phyloP scores from a whole-genome alignment of 2,113 vertebrate species.

The Neoarius graeffei region DNA sequence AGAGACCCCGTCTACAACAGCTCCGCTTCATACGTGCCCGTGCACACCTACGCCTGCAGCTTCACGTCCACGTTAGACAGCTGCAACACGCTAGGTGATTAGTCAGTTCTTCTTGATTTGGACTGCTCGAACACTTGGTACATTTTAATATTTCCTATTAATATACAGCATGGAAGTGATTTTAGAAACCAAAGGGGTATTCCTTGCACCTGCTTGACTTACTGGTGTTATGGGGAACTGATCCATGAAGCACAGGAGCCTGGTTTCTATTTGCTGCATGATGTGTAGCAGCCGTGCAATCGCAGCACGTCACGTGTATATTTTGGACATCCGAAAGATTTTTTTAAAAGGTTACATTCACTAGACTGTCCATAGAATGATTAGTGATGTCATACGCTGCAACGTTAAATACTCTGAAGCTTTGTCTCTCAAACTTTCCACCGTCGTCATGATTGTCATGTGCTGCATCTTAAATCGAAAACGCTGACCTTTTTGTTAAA shows the following conservation, averaged over 20 bases:
- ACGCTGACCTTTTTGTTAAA: no score
- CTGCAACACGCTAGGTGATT: slow-evolving; percentile 81
- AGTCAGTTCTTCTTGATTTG: neutral
- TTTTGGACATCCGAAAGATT: neutral
- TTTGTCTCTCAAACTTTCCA: neutral
- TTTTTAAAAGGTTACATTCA: neutral
- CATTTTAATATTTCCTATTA: neutral
- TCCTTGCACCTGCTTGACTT: neutral
- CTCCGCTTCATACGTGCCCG: slow-evolving; percentile 86
- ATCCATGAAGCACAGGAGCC: neutral
- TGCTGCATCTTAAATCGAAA: neutral
- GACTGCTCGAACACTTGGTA: neutral
- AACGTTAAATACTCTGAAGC: neutral
- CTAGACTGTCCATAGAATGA: neutral
- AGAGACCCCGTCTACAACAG: slow-evolving; percentile 84
- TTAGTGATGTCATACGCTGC: neutral
- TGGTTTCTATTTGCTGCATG: neutral
- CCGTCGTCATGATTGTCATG: neutral
- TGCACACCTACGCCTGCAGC: slow-evolving; percentile 89
- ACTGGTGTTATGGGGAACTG: neutral
- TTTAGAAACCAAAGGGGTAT: neutral
- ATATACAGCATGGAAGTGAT: neutral
- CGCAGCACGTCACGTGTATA: neutral
- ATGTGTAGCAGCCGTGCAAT: neutral
- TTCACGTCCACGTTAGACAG: slow-evolving; percentile 73